These are phyloP conservation scores for Microplitis mediator DNA, from an alignment of 1,140 invertebrate genomes.

Conservation along the genomic window DNA sequence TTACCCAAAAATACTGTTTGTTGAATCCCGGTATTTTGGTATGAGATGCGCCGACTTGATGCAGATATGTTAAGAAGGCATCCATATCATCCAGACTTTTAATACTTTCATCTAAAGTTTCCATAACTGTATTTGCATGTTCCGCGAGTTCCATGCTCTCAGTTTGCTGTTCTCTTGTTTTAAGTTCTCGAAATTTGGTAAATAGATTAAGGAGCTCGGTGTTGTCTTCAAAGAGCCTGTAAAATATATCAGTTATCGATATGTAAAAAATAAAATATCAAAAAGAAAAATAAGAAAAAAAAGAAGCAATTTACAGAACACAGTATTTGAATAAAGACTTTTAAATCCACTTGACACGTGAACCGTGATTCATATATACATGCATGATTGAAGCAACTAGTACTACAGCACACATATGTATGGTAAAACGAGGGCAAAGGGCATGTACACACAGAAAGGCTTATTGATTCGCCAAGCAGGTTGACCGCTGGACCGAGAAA, in stretches of 20 bases:
- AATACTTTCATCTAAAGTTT: slow-evolving; percentile 84
- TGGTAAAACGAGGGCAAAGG: neutral
- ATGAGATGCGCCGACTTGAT: slow-evolving; percentile 83
- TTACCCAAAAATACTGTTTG: slow-evolving; percentile 86
- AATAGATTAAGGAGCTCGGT: slow-evolving; percentile 81
- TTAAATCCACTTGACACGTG: too few relatives aligned
- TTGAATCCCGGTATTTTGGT: slow-evolving; percentile 83
- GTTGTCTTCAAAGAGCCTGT: slow-evolving; percentile 88
- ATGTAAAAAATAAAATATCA: too few relatives aligned
- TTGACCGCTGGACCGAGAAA: slow-evolving; percentile 9
- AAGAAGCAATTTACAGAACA: neutral
- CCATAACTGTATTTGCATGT: slow-evolving; percentile 88
- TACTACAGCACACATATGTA: slow-evolving; percentile 4
- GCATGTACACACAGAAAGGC: slow-evolving; percentile 1
- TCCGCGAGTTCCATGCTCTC: slow-evolving; percentile 81
- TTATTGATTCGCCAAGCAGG: slow-evolving; percentile 25
- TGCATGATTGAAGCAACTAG: slow-evolving; percentile 22
- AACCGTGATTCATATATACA: neutral
- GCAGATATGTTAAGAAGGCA: slow-evolving; percentile 80
- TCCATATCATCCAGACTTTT: slow-evolving; percentile 84
- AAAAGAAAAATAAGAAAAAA: too few relatives aligned
- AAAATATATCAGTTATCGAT: slow-evolving; percentile 32
- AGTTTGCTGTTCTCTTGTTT: slow-evolving; percentile 80
- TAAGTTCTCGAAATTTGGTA: slow-evolving; percentile 78
- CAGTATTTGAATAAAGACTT: neutral